phyloP scores from a whole-genome alignment of 2,888 invertebrate genomes.

The Itoplectis maculator region DNA sequence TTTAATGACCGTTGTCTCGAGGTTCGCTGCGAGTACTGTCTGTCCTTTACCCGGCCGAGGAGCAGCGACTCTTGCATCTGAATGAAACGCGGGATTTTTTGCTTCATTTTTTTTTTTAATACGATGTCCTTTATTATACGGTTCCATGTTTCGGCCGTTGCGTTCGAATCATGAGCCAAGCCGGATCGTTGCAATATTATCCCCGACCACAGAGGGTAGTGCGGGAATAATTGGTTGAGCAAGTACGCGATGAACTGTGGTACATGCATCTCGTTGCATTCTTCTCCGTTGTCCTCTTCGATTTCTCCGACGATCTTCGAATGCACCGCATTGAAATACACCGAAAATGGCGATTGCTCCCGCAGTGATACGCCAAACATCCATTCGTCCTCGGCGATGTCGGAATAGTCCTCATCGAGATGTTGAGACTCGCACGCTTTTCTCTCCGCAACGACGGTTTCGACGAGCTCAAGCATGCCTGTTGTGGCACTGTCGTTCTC shows the following conservation, averaged over 20 bases:
- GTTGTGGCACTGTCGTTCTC: background rate
- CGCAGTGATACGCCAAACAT: background rate
- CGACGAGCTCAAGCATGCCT: background rate
- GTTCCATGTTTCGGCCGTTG: constrained; percentile 25
- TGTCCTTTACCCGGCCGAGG: background rate
- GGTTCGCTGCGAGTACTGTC: constrained; percentile 6
- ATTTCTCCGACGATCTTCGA: background rate
- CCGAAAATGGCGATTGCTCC: constrained; percentile 11
- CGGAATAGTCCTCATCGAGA: background rate
- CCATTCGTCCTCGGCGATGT: constrained; percentile 13
- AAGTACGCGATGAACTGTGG: constrained; percentile 4
- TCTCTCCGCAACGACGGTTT: background rate
- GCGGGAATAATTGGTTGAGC: constrained; percentile 5
- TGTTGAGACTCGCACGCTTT: background rate
- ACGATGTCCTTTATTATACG: background rate
- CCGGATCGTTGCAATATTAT: constrained; percentile 12
- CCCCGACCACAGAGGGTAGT: constrained; percentile 26
- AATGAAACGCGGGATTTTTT: constrained; percentile 32
- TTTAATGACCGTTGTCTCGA: constrained; percentile 16
- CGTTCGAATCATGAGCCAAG: constrained; percentile 13
- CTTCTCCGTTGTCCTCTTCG: background rate
- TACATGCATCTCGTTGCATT: background rate
- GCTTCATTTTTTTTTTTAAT: constrained; percentile 12
- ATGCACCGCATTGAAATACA: background rate
- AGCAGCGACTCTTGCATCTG: constrained; percentile 17